phyloP scores from a whole-genome alignment of 2,113 vertebrate genomes.

The Sinocyclocheilus grahami region DNA sequence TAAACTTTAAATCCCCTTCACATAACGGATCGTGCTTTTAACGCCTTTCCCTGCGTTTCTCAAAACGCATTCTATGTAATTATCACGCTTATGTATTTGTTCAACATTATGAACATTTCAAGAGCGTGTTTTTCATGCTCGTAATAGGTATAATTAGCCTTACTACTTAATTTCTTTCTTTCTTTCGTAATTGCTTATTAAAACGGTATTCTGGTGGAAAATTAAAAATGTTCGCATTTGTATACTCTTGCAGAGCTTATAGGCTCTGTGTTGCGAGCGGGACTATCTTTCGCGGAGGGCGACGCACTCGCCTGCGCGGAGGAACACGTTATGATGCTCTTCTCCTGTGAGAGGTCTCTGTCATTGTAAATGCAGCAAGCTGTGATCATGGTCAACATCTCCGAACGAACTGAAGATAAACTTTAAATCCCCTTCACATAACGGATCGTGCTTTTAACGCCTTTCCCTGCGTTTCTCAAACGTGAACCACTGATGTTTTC shows the following conservation, averaged over 20 bases:
- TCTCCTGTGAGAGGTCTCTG: constrained; percentile 23
- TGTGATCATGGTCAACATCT: background rate
- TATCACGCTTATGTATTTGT: background rate
- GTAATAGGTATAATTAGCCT: background rate
- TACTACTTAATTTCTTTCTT: background rate
- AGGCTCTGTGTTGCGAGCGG: background rate
- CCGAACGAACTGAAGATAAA: background rate
- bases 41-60: background rate
- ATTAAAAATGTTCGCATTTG: background rate
- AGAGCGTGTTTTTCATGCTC: background rate
- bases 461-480: background rate
- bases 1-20: background rate
- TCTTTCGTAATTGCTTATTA: background rate
- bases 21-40: background rate
- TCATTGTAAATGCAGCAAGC: constrained; percentile 43
- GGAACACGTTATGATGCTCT: constrained; percentile 33
- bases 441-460: background rate
- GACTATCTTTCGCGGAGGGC: constrained; percentile 35
- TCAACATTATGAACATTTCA: background rate
- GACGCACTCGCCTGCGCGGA: constrained; percentile 33
- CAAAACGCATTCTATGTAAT: background rate
- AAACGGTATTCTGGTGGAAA: background rate
- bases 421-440: background rate
- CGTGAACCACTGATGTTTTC: background rate
- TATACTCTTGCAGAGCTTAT: background rate